Percentiles rank a stretch among this genome's conserved stretches.
Evolutionary conservation across 1,140 invertebrate genomes (phyloP).

Genomic region (Pseudomyrmex cubaensis): DNA sequence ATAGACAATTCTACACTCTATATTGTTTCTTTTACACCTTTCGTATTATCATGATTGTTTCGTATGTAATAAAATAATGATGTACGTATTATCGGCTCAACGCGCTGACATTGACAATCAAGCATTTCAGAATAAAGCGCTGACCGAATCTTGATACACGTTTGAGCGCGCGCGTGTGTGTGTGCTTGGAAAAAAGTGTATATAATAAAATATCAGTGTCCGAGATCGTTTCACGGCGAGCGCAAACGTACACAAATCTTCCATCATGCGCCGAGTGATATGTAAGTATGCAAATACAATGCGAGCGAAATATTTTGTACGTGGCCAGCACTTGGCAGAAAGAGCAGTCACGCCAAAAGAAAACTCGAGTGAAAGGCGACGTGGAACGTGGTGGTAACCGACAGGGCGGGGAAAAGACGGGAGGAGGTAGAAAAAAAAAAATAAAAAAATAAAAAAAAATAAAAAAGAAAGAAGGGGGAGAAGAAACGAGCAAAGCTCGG

Average conservation of each 20-base stretch:
- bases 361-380: slow-evolving; percentile 47
- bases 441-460: too few species aligned
- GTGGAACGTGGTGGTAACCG: slow-evolving; percentile 42
- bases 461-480: slow-evolving; percentile 27
- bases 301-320: slow-evolving; percentile 57
- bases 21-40: too few species aligned
- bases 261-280: slow-evolving; percentile 49
- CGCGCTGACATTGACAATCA: too few species aligned
- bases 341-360: slow-evolving; percentile 58
- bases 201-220: slow-evolving; percentile 47
- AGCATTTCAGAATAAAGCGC: too few species aligned
- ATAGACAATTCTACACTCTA: too few species aligned
- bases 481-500: slow-evolving; percentile 54
- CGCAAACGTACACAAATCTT: slow-evolving; percentile 30
- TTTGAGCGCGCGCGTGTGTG: not conserved
- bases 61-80: too few species aligned
- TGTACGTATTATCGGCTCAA: too few species aligned
- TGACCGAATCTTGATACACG: slow-evolving; percentile 10
- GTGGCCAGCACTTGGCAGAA: slow-evolving; percentile 34
- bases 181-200: not conserved
- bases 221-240: slow-evolving; percentile 3
- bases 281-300: slow-evolving; percentile 59
- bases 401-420: not conserved
- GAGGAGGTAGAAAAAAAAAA: too few species aligned
- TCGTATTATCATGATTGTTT: too few species aligned